These are phyloP conservation scores for Bombus ignitus DNA, from an alignment of 1,140 invertebrate species.

Conservation along the genomic window DNA sequence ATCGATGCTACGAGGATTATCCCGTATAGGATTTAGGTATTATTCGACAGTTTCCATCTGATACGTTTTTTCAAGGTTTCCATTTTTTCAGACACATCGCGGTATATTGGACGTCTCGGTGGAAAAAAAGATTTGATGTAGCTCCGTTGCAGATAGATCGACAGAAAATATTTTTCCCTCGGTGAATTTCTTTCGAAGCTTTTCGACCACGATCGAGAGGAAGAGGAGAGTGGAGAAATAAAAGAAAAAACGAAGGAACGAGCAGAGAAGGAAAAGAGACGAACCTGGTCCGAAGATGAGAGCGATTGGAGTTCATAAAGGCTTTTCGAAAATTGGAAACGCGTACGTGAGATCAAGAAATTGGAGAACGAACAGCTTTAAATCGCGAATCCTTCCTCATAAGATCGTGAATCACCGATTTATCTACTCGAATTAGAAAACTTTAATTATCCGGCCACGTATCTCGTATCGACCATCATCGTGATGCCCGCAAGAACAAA, in stretches of 20 bases:
- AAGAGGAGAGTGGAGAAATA: too few relatives aligned
- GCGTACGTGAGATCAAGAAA: constrained; percentile 33
- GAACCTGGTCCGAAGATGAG: background rate
- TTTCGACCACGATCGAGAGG: background rate
- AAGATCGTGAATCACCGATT: constrained; percentile 34
- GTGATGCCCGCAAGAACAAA: constrained; percentile 45
- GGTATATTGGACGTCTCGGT: constrained; percentile 17
- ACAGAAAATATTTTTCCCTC: constrained; percentile 26
- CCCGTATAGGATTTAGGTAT: constrained; percentile 38
- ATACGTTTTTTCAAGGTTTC: background rate
- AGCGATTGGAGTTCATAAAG: constrained; percentile 7
- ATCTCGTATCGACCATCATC: background rate
- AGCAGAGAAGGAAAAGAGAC: background rate
- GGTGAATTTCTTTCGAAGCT: constrained; percentile 11
- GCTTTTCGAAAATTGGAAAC: constrained; percentile 40
- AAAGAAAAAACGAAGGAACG: too few relatives aligned
- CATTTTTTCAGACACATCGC: constrained; percentile 24
- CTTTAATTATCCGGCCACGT: constrained; percentile 40
- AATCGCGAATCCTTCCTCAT: background rate
- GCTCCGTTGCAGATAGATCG: background rate
- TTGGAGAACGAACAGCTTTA: constrained; percentile 4
- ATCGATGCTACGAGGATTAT: constrained; percentile 51
- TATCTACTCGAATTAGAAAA: constrained; percentile 35
- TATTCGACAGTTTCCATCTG: constrained; percentile 33
- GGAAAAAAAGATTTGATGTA: constrained; percentile 17